Base-by-base conservation (phyloP, 2,113 vertebrate genomes). In the Struthio camelus region DNA sequence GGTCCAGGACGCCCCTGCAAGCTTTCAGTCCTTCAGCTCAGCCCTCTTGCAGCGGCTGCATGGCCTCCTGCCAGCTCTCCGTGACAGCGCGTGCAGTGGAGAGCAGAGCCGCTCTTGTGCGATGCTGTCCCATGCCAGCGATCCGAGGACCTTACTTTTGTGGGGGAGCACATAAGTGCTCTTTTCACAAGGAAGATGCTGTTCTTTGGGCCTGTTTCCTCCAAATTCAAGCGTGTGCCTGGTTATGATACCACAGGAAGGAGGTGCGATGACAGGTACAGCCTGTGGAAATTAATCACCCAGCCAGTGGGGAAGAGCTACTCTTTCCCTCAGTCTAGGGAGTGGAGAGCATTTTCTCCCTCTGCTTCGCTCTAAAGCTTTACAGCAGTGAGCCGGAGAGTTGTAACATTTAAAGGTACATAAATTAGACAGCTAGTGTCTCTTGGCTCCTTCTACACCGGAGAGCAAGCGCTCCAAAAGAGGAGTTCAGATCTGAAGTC, bases 41-140 rank as follows among this genome's bases (percentile, higher is more conserved):
- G 66, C 40, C 42, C 42, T 62, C n/a, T 14, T 38, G 61, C n/a
- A 62, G n/a, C 40, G 0, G 0, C 75, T 79, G 34, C 62, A 65
- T 71, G 62, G n/a, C 53, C 67, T 64, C 30, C n/a, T 2, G 0
- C 6, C 44, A 62, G 32, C n/a, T 53, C 66, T 61, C 19, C 3
- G 7, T 69, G 50, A 67, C 19, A 67, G 69, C 50, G 44, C 56
- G 6, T 0, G 0, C 25, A 67, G 61, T 2, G 2, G 42, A 67
- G 91, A 79, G 86, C 38, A 61, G 53, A 83, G 54, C 10, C 1
- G 2, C n/a, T 77, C 50, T 51, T 20, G 10, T 61, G 18, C 0
- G 0, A 7, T 51, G 24, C 30, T 3, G 3, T 59, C 44, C 70
- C 34, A 4, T 30, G n/a, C 48, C 56, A 70, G 62, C 28, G 77